These are phyloP conservation scores for Listronotus oregonensis DNA, from an alignment of 1,140 invertebrate genomes.

Conservation along the genomic window DNA sequence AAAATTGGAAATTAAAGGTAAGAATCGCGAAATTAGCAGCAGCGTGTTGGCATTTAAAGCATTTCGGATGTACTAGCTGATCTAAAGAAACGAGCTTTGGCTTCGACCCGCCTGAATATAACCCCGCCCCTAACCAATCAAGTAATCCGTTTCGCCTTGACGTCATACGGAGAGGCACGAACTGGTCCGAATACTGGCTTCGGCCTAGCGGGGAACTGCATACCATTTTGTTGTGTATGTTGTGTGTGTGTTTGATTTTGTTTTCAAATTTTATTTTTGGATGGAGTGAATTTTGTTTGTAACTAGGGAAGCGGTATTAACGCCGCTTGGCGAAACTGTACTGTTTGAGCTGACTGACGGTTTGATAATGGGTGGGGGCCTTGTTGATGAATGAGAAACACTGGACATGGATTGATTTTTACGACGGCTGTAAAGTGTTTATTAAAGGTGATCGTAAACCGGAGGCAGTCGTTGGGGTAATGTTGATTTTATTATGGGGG, in stretches of 20 bases:
- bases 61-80: conserved; percentile 46
- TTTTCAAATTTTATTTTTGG: conserved; percentile 43
- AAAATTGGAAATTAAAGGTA: conserved; percentile 34
- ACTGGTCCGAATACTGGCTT: conserved; percentile 30
- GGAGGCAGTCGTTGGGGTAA: conserved; percentile 11
- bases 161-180: conserved; percentile 50
- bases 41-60: conserved; percentile 43
- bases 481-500: conserved; percentile 22
- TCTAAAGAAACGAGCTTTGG: conserved; percentile 28
- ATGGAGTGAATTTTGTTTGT: conserved; percentile 19
- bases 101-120: conserved; percentile 50
- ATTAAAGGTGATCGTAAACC: conserved; percentile 30
- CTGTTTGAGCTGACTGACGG: conserved; percentile 17
- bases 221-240: conserved; percentile 53
- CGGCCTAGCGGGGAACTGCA: conserved; percentile 41
- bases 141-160: conserved; percentile 42
- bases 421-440: conserved; percentile 31
- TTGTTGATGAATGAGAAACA: conserved; percentile 29
- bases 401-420: conserved; percentile 30
- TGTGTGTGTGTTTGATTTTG: conserved; percentile 41
- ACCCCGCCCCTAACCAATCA: conserved; percentile 54
- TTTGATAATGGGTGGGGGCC: conserved; percentile 4
- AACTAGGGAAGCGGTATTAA: background rate
- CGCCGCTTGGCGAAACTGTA: conserved; percentile 4
- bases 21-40: conserved; percentile 33